These are phyloP conservation scores for Ctena decussata DNA, from an alignment of 2,888 invertebrate species.

Conservation along the genomic window DNA sequence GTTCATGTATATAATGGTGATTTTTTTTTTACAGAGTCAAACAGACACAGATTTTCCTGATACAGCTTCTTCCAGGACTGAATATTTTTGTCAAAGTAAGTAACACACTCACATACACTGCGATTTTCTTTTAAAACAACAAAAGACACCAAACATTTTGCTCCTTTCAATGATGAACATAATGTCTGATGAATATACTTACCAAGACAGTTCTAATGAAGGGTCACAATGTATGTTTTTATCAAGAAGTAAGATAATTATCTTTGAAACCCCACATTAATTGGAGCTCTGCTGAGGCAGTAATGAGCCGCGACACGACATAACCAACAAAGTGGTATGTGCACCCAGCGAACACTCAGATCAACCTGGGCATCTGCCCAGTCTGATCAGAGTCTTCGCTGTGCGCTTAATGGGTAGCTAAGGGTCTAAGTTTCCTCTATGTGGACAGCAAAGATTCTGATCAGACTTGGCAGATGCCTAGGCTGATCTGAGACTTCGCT, in stretches of 20 bases:
- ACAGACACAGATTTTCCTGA: slow-evolving; percentile 56
- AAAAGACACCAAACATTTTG: background rate
- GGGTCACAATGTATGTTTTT: background rate
- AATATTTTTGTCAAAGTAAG: slow-evolving; percentile 67
- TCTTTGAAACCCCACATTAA: too few relatives aligned
- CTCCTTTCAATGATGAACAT: background rate
- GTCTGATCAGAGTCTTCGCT: too few relatives aligned
- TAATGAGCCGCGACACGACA: too few relatives aligned
- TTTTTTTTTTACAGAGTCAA: slow-evolving; percentile 58
- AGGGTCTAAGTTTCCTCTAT: background rate
- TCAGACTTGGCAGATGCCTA: background rate
- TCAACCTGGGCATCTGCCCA: too few relatives aligned
- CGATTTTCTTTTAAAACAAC: too few relatives aligned
- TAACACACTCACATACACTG: background rate
- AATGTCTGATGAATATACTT: background rate
- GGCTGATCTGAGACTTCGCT: background rate
- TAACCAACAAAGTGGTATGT: too few relatives aligned
- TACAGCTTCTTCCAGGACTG: slow-evolving; percentile 47
- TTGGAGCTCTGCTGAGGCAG: too few relatives aligned
- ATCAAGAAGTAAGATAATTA: background rate
- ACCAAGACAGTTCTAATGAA: background rate
- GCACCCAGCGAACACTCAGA: too few relatives aligned
- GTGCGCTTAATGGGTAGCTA: too few relatives aligned
- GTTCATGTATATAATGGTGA: background rate
- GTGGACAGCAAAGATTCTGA: background rate